Percentiles rank a stretch among this genome's conserved stretches.
Evolutionary conservation across 2,888 invertebrate species (phyloP).

Genomic region (Limnephilus rhombicus): DNA sequence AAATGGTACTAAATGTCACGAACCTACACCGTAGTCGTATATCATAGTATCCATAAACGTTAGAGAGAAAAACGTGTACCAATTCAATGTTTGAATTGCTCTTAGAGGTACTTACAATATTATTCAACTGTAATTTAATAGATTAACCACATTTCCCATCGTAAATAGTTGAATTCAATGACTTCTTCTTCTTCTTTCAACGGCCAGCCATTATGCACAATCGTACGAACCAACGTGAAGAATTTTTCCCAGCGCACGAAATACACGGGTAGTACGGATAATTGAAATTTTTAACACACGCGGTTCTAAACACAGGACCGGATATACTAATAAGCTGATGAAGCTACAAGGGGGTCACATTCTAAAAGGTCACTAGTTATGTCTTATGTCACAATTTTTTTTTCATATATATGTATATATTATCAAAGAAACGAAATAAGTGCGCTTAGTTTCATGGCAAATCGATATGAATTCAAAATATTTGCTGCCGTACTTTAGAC

Average conservation of each 20-base stretch:
- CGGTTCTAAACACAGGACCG: not conserved
- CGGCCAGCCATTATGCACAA: not conserved
- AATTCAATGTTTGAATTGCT: not conserved
- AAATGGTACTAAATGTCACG: not conserved
- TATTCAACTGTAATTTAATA: slow-evolving; percentile 14
- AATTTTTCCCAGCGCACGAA: not conserved
- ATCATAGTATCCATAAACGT: not conserved
- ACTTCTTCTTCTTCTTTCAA: slow-evolving; percentile 3
- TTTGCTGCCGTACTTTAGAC: no score
- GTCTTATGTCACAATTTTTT: no score
- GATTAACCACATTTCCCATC: not conserved
- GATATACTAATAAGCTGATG: not conserved
- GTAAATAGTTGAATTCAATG: slow-evolving; percentile 22
- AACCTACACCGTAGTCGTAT: not conserved
- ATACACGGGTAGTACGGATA: not conserved
- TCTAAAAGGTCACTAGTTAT: no score
- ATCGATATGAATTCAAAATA: no score
- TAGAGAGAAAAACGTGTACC: not conserved
- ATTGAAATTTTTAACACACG: not conserved
- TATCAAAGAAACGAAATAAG: no score
- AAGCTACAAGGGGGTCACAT: not conserved
- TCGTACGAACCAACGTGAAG: not conserved
- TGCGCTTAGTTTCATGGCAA: no score
- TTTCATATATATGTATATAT: no score
- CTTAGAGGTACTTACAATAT: not conserved